These are phyloP conservation scores for Hycleus cichorii DNA, from an alignment of 1,140 invertebrate genomes.

Conservation along the genomic window DNA sequence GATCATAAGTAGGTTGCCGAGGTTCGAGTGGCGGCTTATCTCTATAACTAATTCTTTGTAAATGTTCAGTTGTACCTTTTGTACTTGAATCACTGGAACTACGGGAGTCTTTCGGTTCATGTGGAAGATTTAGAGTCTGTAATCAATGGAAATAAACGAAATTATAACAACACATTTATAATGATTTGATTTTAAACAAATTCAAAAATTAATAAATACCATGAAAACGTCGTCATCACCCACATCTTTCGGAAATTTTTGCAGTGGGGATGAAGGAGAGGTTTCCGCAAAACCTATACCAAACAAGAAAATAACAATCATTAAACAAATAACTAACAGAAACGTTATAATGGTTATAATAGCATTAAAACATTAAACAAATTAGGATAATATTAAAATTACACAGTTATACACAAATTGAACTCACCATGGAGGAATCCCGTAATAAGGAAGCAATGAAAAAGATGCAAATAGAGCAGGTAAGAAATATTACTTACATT, in stretches of 20 bases:
- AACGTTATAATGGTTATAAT: neutral
- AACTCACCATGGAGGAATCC: conserved; percentile 54
- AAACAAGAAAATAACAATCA: conserved; percentile 2
- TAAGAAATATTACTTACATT: conserved; percentile 47
- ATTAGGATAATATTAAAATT: too few species aligned
- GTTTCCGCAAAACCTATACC: conserved; percentile 41
- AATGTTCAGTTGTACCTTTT: conserved; percentile 37
- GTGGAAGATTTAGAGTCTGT: conserved; percentile 72
- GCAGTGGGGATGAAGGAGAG: conserved; percentile 39
- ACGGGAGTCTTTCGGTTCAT: conserved; percentile 57
- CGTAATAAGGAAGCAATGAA: conserved; percentile 52
- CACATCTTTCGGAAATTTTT: conserved; percentile 56
- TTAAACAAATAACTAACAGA: conserved; percentile 1
- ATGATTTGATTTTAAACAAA: neutral
- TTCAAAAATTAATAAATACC: conserved; percentile 44
- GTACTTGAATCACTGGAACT: conserved; percentile 56
- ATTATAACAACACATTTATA: neutral
- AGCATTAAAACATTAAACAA: too few species aligned
- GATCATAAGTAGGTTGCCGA: conserved; percentile 33
- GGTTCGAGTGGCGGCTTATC: conserved; percentile 32
- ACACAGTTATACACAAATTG: neutral
- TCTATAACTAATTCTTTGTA: conserved; percentile 36
- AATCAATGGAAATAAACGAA: conserved; percentile 26
- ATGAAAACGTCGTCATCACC: conserved; percentile 81
- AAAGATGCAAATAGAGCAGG: conserved; percentile 48